A percentile compares a stretch with the other conserved stretches of the same genome.
Conservation (phyloP, 2,797 vertebrate species). For the Loris lydekkerianus region DNA sequence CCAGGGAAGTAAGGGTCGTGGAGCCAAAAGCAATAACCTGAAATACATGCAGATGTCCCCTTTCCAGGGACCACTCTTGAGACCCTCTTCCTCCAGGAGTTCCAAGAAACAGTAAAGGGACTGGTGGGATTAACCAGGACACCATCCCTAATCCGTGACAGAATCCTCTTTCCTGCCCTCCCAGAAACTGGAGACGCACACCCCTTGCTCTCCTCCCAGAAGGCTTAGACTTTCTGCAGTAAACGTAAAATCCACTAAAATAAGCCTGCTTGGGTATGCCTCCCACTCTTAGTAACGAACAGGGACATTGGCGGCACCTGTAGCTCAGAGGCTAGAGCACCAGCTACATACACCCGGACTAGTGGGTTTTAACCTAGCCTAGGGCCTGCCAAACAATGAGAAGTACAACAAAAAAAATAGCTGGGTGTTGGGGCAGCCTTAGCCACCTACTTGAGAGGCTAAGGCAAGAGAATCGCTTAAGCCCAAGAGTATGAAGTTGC, state of each 20-base stretch:
- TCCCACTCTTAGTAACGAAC: neutral
- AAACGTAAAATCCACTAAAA: neutral
- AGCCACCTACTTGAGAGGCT: too few relatives aligned
- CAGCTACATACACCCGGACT: too few relatives aligned
- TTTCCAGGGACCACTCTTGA: neutral
- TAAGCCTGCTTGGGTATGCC: neutral
- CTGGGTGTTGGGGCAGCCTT: too few relatives aligned
- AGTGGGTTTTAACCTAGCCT: too few relatives aligned
- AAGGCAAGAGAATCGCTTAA: too few relatives aligned
- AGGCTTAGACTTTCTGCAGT: neutral
- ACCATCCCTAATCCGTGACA: neutral
- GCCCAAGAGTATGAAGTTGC: too few relatives aligned
- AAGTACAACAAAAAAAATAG: too few relatives aligned
- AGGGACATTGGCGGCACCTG: neutral
- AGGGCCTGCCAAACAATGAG: too few relatives aligned
- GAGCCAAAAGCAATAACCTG: neutral
- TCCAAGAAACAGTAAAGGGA: neutral
- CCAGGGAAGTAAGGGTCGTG: slow-evolving; percentile 19
- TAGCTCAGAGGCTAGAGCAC: too few relatives aligned
- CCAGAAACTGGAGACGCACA: neutral
- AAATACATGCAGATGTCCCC: neutral
- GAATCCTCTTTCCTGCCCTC: neutral
- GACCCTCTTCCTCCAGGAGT: neutral
- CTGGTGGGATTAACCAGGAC: neutral
- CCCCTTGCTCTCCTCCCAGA: neutral